Conservation (phyloP, 2,888 invertebrate genomes). For the Thysanoteuthis rhombus region DNA sequence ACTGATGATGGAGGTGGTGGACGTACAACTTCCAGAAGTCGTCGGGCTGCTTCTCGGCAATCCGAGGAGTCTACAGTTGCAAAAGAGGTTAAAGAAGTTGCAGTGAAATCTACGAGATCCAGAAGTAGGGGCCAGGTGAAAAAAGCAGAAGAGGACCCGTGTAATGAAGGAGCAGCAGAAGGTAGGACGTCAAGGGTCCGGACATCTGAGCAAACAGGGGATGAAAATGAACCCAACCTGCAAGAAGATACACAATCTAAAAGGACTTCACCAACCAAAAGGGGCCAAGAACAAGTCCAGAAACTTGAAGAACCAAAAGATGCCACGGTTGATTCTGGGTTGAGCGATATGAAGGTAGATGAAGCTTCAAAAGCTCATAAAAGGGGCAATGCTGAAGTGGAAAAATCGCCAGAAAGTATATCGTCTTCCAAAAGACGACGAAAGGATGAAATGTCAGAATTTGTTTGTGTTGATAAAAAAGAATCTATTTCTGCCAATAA, state of each 20-base stretch:
- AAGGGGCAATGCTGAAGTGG: neutral
- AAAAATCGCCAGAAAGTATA: neutral
- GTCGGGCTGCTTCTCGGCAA: neutral
- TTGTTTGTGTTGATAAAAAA: neutral
- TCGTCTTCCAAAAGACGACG: conserved; percentile 12
- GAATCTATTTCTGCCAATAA: neutral
- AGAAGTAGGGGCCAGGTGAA: conserved; percentile 29
- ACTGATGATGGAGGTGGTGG: neutral
- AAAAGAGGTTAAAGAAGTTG: neutral
- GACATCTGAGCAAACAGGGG: neutral
- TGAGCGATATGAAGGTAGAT: neutral
- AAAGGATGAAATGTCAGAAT: neutral
- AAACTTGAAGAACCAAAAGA: neutral
- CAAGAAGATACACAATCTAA: neutral
- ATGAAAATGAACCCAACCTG: neutral
- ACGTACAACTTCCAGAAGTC: neutral
- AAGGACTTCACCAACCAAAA: neutral
- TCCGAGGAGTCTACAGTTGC: neutral
- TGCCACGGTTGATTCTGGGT: neutral
- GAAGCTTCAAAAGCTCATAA: neutral
- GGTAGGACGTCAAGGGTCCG: neutral
- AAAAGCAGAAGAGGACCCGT: conserved; percentile 22
- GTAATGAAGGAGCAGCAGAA: neutral
- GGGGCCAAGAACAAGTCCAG: neutral
- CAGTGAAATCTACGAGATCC: conserved; percentile 20